phyloP scores from a whole-genome alignment of 1,140 invertebrate species.

The Drosophila takahashii region DNA sequence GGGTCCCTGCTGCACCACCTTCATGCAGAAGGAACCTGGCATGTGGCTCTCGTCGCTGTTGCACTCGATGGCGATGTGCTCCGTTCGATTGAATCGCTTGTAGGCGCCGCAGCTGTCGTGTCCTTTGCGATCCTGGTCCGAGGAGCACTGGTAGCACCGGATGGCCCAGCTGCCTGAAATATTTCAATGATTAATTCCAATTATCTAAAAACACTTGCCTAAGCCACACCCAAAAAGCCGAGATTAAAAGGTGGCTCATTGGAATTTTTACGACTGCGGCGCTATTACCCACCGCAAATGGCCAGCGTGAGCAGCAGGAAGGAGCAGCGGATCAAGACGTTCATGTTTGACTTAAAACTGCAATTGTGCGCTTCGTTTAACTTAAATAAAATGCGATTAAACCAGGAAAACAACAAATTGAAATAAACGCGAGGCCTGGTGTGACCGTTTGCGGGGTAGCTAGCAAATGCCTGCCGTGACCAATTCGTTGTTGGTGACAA shows the following conservation, averaged over 20 bases:
- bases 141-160: slow-evolving; percentile 95
- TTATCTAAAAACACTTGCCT: slow-evolving; percentile 22
- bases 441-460: slow-evolving; percentile 17
- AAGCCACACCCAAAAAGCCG: slow-evolving; percentile 67
- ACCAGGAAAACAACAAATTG: slow-evolving; percentile 56
- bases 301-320: slow-evolving; percentile 54
- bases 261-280: neutral
- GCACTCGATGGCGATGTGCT: slow-evolving; percentile 94
- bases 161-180: slow-evolving; percentile 84
- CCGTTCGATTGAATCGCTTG: slow-evolving; percentile 90
- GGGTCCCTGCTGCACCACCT: slow-evolving; percentile 94
- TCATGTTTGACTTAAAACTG: slow-evolving; percentile 33
- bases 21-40: slow-evolving; percentile 97
- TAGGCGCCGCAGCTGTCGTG: slow-evolving; percentile 95
- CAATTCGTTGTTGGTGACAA: neutral
- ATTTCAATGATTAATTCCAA: slow-evolving; percentile 3
- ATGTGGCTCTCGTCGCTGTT: slow-evolving; percentile 94
- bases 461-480: neutral
- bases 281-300: slow-evolving; percentile 51
- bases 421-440: slow-evolving; percentile 5
- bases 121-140: slow-evolving; percentile 90
- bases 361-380: slow-evolving; percentile 29
- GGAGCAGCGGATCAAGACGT: slow-evolving; percentile 25
- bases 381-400: slow-evolving; percentile 39
- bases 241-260: neutral